Evolutionary conservation across 2,888 invertebrate genomes (phyloP).

Genomic region (Hydrotaea cyrtoneurina): DNA sequence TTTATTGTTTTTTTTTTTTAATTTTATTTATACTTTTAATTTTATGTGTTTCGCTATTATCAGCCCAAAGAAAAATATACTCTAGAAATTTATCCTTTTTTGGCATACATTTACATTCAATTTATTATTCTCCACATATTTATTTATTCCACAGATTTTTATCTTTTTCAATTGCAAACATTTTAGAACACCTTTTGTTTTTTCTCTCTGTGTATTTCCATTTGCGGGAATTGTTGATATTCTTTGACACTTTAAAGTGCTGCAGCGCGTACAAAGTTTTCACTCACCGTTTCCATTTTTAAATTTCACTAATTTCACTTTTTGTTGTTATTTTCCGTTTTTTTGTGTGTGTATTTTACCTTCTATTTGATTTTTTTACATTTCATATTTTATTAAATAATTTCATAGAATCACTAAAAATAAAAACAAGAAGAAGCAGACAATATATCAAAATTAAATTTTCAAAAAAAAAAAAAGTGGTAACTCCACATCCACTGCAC

Average conservation of each 20-base stretch:
- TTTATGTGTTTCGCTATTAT: no score
- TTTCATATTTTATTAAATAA: slow-evolving; percentile 46
- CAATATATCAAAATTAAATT: slow-evolving; percentile 4
- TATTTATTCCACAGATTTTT: background rate
- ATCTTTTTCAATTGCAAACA: slow-evolving; percentile 25
- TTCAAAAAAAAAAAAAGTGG: slow-evolving; percentile 1
- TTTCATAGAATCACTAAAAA: slow-evolving; percentile 55
- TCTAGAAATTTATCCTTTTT: no score
- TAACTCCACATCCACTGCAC: slow-evolving; percentile 8
- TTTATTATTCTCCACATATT: no score
- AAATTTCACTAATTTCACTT: slow-evolving; percentile 16
- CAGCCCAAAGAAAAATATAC: no score
- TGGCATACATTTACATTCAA: no score
- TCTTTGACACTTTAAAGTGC: slow-evolving; percentile 22
- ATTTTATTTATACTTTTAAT: no score
- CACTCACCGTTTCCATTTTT: slow-evolving; percentile 67
- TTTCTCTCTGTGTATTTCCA: background rate
- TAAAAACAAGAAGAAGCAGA: slow-evolving; percentile 34
- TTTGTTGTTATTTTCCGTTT: slow-evolving; percentile 35
- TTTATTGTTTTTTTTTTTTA: no score
- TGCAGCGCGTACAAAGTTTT: background rate
- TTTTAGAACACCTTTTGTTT: slow-evolving; percentile 10
- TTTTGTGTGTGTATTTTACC: slow-evolving; percentile 1
- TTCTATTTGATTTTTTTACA: slow-evolving; percentile 50
- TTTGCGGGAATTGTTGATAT: slow-evolving; percentile 8